Percentiles rank a stretch among this genome's conserved stretches.
Evolutionary conservation across 1,140 invertebrate genomes (phyloP).

Genomic region (Cyclina sinensis): DNA sequence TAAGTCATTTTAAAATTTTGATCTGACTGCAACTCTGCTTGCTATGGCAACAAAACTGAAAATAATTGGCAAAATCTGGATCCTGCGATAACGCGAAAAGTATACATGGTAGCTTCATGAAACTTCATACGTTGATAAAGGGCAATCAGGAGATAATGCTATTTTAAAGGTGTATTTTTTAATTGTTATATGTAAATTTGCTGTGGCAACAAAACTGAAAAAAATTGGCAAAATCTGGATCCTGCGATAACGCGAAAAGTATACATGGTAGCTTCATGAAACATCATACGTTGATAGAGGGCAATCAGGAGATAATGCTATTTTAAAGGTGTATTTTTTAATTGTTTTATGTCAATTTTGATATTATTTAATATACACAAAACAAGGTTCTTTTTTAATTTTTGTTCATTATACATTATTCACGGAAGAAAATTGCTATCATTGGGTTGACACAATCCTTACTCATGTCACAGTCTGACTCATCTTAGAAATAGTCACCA

Average conservation of each 20-base stretch:
- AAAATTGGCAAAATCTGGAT: background rate
- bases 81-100: background rate
- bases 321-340: constrained; percentile 40
- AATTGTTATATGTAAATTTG: constrained; percentile 17
- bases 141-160: background rate
- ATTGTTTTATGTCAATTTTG: constrained; percentile 34
- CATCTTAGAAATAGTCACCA: constrained; percentile 32
- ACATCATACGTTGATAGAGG: background rate
- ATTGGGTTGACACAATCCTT: no score
- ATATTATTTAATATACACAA: background rate
- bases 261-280: constrained; percentile 39
- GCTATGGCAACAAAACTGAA: no score
- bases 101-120: constrained; percentile 30
- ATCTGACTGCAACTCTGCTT: no score
- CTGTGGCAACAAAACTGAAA: no score
- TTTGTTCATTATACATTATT: constrained; percentile 45
- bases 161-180: background rate
- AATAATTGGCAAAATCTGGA: background rate
- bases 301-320: background rate
- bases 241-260: background rate
- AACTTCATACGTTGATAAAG: background rate
- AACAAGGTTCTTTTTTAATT: constrained; percentile 31
- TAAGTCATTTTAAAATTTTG: background rate
- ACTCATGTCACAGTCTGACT: constrained; percentile 29
- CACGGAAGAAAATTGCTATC: constrained; percentile 36